Percentiles rank a stretch among this genome's conserved stretches.
Conservation (phyloP, 1,140 invertebrate genomes). For the Mercenaria mercenaria region DNA sequence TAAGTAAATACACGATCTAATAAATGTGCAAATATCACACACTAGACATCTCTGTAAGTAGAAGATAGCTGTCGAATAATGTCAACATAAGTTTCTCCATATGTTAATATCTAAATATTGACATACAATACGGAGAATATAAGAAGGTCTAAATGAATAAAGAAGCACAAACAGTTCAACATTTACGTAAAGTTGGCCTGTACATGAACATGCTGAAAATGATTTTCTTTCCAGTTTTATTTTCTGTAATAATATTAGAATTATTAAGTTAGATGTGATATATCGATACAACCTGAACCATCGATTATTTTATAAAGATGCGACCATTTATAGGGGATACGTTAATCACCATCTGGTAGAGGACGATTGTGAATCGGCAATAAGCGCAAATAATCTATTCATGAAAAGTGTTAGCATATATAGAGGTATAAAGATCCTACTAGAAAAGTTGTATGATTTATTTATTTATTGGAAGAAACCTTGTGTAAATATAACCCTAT, state of each 20-base stretch:
- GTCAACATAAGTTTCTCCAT: not conserved
- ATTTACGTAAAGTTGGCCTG: too few species aligned
- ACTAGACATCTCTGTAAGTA: not conserved
- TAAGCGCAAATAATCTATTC: not conserved
- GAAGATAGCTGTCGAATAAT: not conserved
- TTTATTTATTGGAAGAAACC: slow-evolving; percentile 31
- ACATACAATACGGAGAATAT: not conserved
- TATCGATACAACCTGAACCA: not conserved
- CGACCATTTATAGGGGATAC: not conserved
- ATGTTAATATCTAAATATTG: not conserved
- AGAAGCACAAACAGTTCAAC: not conserved
- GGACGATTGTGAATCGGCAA: not conserved
- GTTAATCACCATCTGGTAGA: not conserved
- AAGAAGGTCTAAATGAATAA: not conserved
- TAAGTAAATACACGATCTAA: not conserved
- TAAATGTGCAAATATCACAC: not conserved
- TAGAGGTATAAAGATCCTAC: not conserved
- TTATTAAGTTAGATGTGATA: not conserved
- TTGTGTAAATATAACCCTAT: slow-evolving; percentile 16
- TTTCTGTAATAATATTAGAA: too few species aligned
- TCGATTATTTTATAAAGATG: not conserved
- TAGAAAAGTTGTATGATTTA: slow-evolving; percentile 31
- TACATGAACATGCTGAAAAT: too few species aligned
- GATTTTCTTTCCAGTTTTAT: too few species aligned
- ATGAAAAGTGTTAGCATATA: not conserved